Evolutionary conservation across 2,113 vertebrate genomes (phyloP).

Genomic region (Pungitius pungitius): DNA sequence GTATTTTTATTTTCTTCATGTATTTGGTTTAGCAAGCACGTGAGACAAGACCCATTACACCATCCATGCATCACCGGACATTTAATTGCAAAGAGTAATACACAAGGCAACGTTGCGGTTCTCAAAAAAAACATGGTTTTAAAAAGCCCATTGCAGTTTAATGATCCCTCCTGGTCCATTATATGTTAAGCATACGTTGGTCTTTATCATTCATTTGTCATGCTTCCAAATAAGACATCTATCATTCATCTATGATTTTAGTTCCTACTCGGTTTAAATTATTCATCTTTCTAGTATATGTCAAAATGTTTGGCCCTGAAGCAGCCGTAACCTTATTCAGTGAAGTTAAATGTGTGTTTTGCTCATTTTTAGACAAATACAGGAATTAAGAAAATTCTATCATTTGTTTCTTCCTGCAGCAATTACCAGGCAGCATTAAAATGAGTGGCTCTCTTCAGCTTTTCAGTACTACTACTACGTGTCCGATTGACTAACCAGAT

Average conservation of each 20-base stretch:
- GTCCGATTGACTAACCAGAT: background rate
- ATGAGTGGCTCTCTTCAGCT: background rate
- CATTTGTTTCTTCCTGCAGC: background rate
- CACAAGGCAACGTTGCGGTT: slow-evolving; percentile 38
- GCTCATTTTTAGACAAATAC: background rate
- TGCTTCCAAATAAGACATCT: background rate
- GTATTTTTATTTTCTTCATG: background rate
- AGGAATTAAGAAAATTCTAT: background rate
- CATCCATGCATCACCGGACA: slow-evolving; percentile 61
- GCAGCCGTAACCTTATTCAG: background rate
- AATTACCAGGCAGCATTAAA: background rate
- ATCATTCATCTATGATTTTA: background rate
- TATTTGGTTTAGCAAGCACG: slow-evolving; percentile 51
- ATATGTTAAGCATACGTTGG: background rate
- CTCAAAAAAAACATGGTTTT: slow-evolving; percentile 47
- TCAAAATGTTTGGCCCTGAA: background rate
- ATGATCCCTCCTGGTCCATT: slow-evolving; percentile 28
- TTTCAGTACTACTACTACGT: background rate
- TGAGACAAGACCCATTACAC: slow-evolving; percentile 33
- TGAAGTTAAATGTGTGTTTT: background rate
- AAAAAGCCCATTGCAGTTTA: slow-evolving; percentile 31
- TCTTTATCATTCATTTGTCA: background rate
- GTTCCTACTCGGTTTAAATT: background rate
- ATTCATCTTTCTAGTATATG: background rate
- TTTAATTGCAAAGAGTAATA: slow-evolving; percentile 53